Evolutionary conservation across 92 coral and sea anemone genomes (phyloP), one percentile per base, ranked within the genome.

Genomic region (Nematostella vectensis): DNA sequence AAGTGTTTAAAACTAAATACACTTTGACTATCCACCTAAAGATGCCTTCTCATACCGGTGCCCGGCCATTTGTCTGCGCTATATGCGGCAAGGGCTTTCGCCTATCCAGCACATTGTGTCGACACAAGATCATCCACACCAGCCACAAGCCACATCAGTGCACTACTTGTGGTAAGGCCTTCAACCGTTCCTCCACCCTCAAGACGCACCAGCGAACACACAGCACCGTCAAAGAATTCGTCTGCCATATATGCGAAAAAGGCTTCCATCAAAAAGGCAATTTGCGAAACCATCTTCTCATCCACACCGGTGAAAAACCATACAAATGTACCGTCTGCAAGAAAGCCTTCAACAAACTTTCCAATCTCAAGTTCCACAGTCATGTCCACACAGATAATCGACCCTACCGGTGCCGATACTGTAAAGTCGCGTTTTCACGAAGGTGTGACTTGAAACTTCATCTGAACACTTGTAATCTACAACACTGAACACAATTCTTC

Each of bases 211-310:
- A 88, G 31, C 82, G 99, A 29, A 93, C 99, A 0, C 99, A 93
- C 83, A 81, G 93, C 37, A 88, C 82, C 20, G 26, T 72, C 54
- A 93, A 93, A 38, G 99, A 93, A 60, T 93, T 93, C 60, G 45
- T 77, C 9, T 93, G 99, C 50, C 81, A 87, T 24, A 63, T 93
- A 19, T 93, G 99, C 44, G 88, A 85, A 44, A 93, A 93, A 49
- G 99, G 99, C 0, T 93, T 93, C 57, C 99, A 93, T 72, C 99
- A 93, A 76, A 93, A 93, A 87, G 99, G 99, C 82, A 93, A 93
- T 56, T 71, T 93, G 55, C 93, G 99, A 23, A 93, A 93, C 65
- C 99, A 93, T 48, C 68, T 79, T 19, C 84, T 93, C 27, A 93
- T 93, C 25, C 99, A 93, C 58, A 87, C 99, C 6, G 99, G 99